Conservation (phyloP, 2,797 vertebrate genomes). For the Rhinophrynus dorsalis region DNA sequence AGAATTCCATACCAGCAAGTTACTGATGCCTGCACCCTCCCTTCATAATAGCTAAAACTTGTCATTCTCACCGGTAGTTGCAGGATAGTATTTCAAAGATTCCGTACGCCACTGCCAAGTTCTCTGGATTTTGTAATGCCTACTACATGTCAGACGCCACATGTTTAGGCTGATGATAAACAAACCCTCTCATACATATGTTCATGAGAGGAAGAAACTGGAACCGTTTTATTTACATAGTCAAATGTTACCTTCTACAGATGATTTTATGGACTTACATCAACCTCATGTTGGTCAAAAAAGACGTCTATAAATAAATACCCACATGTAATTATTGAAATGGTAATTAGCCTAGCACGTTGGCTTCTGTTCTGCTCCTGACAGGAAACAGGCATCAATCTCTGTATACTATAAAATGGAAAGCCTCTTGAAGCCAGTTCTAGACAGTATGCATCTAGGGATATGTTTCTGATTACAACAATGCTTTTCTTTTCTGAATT, state of each 20-base stretch:
- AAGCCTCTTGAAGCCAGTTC: slow-evolving; percentile 4
- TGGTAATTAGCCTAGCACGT: slow-evolving; percentile 39
- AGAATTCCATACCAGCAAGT: neutral
- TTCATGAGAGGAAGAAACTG: slow-evolving; percentile 3
- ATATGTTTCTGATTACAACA: slow-evolving; percentile 21
- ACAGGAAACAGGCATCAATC: slow-evolving; percentile 32
- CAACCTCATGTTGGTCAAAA: slow-evolving; percentile 19
- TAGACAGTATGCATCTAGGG: slow-evolving; percentile 19
- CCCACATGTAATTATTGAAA: slow-evolving; percentile 19
- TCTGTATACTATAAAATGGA: neutral
- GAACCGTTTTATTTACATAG: slow-evolving; percentile 30
- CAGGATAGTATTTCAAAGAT: slow-evolving; percentile 13
- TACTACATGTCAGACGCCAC: slow-evolving; percentile 22
- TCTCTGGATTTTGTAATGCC: slow-evolving; percentile 31
- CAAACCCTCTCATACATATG: slow-evolving; percentile 28
- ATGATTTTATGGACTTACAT: slow-evolving; percentile 33
- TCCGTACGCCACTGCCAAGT: neutral
- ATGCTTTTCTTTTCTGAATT: slow-evolving; percentile 1
- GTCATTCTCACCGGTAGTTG: neutral
- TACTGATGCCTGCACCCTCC: neutral
- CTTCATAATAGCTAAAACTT: neutral
- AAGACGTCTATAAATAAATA: slow-evolving; percentile 42
- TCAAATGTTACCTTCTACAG: slow-evolving; percentile 15
- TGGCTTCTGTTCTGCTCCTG: slow-evolving; percentile 46
- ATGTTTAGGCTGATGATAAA: slow-evolving; percentile 29